Conservation (phyloP, 2,113 vertebrate genomes). For the Clarias batrachus region DNA sequence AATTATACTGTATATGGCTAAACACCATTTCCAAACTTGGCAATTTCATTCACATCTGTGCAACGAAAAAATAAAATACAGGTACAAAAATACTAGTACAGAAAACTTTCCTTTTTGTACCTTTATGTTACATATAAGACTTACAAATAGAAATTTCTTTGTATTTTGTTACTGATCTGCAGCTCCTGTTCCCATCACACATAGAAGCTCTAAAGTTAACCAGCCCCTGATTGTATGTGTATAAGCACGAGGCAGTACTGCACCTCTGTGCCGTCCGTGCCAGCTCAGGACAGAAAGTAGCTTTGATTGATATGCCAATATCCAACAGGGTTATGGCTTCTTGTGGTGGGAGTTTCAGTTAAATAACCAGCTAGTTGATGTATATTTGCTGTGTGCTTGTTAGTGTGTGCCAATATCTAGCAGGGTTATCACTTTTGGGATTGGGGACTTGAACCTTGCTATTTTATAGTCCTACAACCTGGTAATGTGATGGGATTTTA, state of each 20-base stretch:
- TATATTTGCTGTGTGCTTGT: slow-evolving; percentile 26
- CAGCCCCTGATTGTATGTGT: background rate
- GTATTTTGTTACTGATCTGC: background rate
- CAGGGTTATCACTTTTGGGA: background rate
- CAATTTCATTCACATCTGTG: background rate
- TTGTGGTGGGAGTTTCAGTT: background rate
- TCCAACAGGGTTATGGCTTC: slow-evolving; percentile 22
- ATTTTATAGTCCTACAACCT: background rate
- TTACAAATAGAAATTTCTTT: background rate
- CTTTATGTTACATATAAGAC: background rate
- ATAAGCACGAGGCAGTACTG: slow-evolving; percentile 2
- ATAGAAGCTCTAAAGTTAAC: background rate
- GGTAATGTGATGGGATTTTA: background rate
- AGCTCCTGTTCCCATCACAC: background rate
- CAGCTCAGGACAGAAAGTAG: slow-evolving; percentile 11
- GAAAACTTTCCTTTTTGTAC: background rate
- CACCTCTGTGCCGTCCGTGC: background rate
- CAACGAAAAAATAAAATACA: background rate
- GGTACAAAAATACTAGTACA: background rate
- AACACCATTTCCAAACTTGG: too few species aligned
- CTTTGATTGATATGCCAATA: slow-evolving; percentile 30
- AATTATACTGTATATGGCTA: background rate
- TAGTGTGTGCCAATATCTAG: slow-evolving; percentile 1
- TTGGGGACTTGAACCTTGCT: background rate
- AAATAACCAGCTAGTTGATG: slow-evolving; percentile 28